Evolutionary conservation across 2,888 invertebrate genomes (phyloP).

Genomic region (Boloria selene): DNA sequence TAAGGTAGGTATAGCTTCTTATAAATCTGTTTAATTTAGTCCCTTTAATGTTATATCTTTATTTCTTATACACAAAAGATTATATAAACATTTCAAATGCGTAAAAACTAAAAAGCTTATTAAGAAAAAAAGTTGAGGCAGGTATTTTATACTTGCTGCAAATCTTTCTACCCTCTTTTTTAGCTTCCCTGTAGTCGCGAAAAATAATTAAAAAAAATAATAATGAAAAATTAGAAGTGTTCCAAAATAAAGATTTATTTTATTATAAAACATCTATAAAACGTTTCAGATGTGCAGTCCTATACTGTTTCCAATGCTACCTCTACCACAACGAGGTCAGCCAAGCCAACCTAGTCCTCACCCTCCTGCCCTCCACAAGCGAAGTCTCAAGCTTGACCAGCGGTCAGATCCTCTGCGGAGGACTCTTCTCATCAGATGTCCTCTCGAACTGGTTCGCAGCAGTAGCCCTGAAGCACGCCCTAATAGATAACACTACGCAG

Average conservation of each 20-base stretch:
- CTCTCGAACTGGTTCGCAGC: conserved; percentile 98
- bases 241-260: background rate
- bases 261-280: no score
- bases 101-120: no score
- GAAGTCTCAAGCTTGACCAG: conserved; percentile 88
- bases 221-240: no score
- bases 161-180: no score
- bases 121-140: no score
- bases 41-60: background rate
- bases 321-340: conserved; percentile 95
- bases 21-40: background rate
- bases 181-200: no score
- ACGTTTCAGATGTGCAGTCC: conserved; percentile 90
- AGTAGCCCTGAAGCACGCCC: conserved; percentile 93
- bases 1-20: conserved; percentile 59
- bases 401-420: conserved; percentile 96
- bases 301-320: conserved; percentile 98
- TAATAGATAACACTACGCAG: conserved; percentile 91
- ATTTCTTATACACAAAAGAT: background rate
- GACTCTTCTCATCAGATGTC: conserved; percentile 93
- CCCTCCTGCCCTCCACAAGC: conserved; percentile 92
- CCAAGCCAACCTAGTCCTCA: conserved; percentile 94
- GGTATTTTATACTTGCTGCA: no score
- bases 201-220: no score
- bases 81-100: no score